A percentile compares a stretch with the other conserved stretches of the same genome.
phyloP scores from a whole-genome alignment of 2,113 vertebrate genomes.

The Myotis davidii region DNA sequence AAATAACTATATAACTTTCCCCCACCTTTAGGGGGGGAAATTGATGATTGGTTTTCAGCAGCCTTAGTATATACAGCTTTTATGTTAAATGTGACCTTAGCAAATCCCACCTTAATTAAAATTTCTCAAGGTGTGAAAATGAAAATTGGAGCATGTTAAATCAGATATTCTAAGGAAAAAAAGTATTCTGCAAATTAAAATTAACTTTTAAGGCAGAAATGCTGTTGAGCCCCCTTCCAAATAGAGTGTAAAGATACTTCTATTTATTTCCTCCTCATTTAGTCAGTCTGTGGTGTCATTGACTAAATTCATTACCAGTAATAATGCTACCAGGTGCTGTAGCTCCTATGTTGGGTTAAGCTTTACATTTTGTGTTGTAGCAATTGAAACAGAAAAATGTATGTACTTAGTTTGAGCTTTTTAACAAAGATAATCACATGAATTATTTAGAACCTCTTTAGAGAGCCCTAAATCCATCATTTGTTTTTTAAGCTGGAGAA shows the following conservation, averaged over 20 bases:
- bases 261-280: not conserved
- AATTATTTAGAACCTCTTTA: not conserved
- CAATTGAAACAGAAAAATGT: slow-evolving; percentile 5
- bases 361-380: slow-evolving; percentile 53
- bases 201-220: slow-evolving; percentile 40
- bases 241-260: not conserved
- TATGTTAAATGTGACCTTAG: slow-evolving; percentile 40
- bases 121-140: slow-evolving; percentile 27
- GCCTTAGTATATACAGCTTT: not conserved
- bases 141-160: slow-evolving; percentile 11
- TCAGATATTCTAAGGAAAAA: slow-evolving; percentile 28
- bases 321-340: not conserved
- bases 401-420: not conserved
- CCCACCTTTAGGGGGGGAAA: not conserved
- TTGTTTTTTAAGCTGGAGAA: not conserved
- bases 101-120: slow-evolving; percentile 33
- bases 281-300: not conserved
- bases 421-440: not conserved
- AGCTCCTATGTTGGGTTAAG: not conserved
- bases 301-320: slow-evolving; percentile 3
- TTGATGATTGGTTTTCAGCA: slow-evolving; percentile 18
- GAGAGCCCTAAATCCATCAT: not conserved
- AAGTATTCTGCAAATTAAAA: slow-evolving; percentile 50
- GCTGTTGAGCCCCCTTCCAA: not conserved
- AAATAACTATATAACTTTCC: not conserved